Conservation (phyloP, 2,797 vertebrate genomes). For the Discoglossus pictus region DNA sequence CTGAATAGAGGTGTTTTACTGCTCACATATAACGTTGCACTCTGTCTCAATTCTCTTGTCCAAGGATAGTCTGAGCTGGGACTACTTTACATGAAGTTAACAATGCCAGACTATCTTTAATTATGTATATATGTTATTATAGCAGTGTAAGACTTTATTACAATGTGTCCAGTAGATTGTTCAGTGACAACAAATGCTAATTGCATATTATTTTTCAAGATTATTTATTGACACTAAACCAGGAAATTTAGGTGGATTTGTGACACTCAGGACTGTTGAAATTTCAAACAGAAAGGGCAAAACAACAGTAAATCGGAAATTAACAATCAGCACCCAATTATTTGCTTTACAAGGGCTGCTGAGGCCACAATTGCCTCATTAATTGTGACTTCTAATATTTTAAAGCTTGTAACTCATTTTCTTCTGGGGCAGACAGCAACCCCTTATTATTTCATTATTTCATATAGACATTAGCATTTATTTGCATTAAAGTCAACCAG, state of each 20-base stretch:
- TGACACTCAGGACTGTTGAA: slow-evolving; percentile 1
- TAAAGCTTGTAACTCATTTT: slow-evolving; percentile 52
- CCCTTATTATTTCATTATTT: slow-evolving; percentile 14
- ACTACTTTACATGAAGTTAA: no score
- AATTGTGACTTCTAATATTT: background rate
- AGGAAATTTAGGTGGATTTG: background rate
- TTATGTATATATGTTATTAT: no score
- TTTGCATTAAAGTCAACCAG: slow-evolving; percentile 49
- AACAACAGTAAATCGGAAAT: slow-evolving; percentile 1
- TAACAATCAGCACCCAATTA: background rate
- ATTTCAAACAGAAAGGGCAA: slow-evolving; percentile 6
- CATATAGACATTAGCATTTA: no score
- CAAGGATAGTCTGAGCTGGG: no score
- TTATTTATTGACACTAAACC: slow-evolving; percentile 20
- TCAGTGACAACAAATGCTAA: background rate
- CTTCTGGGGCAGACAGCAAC: slow-evolving; percentile 52
- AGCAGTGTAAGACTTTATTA: no score
- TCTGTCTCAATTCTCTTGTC: no score
- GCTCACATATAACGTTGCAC: no score
- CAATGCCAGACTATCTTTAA: no score
- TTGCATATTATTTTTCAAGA: background rate
- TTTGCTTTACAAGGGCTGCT: background rate
- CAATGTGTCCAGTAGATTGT: background rate
- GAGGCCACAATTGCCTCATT: background rate
- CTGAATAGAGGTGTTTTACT: no score